These are phyloP conservation scores for Oceanodroma leucorhoa DNA, from an alignment of 2,797 vertebrate genomes.

Conservation along the genomic window DNA sequence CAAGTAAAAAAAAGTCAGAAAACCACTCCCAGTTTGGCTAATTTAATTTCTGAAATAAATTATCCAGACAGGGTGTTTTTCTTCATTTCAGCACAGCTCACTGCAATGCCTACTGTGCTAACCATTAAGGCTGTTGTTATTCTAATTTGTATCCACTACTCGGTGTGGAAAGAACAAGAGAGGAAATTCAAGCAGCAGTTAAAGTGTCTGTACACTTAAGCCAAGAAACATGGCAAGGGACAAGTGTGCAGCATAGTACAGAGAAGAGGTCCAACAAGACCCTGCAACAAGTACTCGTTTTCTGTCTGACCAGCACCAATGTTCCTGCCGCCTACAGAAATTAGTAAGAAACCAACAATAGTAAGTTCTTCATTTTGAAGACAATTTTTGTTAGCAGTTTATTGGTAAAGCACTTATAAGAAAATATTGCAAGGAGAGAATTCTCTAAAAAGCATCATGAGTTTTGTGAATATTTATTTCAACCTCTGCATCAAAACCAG, in stretches of 20 bases:
- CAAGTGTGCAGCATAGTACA: not conserved
- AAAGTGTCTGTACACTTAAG: not conserved
- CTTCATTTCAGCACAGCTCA: not conserved
- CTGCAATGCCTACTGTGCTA: not conserved
- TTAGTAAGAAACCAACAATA: not conserved
- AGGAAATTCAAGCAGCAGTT: slow-evolving; percentile 1
- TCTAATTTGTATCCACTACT: not conserved
- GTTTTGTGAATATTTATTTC: not conserved
- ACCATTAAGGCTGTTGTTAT: not conserved
- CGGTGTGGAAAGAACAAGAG: not conserved
- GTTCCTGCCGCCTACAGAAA: not conserved
- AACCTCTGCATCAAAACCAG: not conserved
- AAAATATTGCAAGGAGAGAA: not conserved
- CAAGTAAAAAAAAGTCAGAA: not conserved
- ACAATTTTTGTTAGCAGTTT: not conserved
- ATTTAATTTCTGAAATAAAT: slow-evolving; percentile 7
- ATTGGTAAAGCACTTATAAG: not conserved
- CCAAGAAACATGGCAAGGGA: not conserved
- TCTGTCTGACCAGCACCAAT: not conserved
- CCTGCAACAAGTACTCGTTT: not conserved
- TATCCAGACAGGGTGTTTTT: not conserved
- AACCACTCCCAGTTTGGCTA: not conserved
- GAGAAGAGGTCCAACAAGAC: not conserved
- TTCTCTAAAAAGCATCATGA: not conserved
- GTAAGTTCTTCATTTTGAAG: not conserved